Base-by-base conservation (phyloP, 2,113 vertebrate genomes). In the Pampusana beccarii region DNA sequence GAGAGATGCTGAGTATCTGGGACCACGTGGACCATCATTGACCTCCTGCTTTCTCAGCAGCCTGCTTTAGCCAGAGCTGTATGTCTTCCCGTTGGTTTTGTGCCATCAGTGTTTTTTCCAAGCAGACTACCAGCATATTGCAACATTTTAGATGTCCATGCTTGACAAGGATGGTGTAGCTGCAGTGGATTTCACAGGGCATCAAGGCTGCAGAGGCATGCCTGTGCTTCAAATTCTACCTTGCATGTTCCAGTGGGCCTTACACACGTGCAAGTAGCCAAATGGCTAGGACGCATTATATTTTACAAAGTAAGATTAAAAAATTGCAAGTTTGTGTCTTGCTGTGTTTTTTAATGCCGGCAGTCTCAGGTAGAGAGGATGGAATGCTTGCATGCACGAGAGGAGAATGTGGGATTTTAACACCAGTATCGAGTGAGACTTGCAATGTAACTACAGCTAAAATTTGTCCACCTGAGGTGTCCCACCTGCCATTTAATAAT, bases 1-100 rank as follows among this genome's bases (percentile, higher is more conserved):
- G 2, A 50, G 79, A 66, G 62, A 67, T 13, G 31, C 28, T 16
- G 23, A 18, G 56, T 21, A 7, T 51, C 82, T 80, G 67, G n/a
- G 36, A 8, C 51, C 44, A 4, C 2, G 3, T 17, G 36, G 28
- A 33, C 24, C 0, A 0, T 12, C 50, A 12, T 2, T 3, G 0
- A 26, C 1, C 25, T 82, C 33, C 28, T 75, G 56, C 61, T 56
- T 34, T 46, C 84, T 81, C 77, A 84, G 84, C 78, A 4, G 3
- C 10, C 72, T 65, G 51, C 57, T 79, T 79, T 36, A 44, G 24
- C 48, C 38, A 80, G 66, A 77, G 40, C 23, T 70, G 15, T 9
- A 73, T 51, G 11, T 56, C 42, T 20, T 81, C 38, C 72, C 36
- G 61, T 58, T 36, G 13, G 6, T 28, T 54, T 5, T 7, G 10